Percentiles rank a stretch among this genome's conserved stretches.
These are phyloP conservation scores for Teleogryllus occipitalis DNA, from an alignment of 1,140 invertebrate genomes.

Conservation along the genomic window DNA sequence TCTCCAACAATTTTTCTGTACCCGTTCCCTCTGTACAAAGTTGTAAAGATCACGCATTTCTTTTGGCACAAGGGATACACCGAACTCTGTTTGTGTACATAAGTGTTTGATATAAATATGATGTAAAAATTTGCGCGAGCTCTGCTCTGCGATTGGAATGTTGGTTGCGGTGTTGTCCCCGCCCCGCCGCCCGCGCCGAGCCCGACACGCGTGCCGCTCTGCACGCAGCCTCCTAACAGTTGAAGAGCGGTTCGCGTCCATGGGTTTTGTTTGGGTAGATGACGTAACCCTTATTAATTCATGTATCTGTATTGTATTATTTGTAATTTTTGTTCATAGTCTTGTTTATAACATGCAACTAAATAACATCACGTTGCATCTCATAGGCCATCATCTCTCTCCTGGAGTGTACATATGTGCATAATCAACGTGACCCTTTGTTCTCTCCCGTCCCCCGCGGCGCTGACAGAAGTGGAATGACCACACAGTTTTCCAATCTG, in stretches of 20 bases:
- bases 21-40: too few relatives aligned
- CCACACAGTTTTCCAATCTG: conserved; percentile 55
- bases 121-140: too few relatives aligned
- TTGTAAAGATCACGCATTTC: too few relatives aligned
- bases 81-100: too few relatives aligned
- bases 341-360: not conserved
- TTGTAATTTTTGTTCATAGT: conserved; percentile 12
- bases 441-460: not conserved
- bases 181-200: too few relatives aligned
- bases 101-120: too few relatives aligned
- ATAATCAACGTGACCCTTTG: not conserved
- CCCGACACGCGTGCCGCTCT: not conserved
- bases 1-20: too few relatives aligned
- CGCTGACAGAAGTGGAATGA: conserved; percentile 43
- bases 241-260: not conserved
- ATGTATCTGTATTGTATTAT: conserved; percentile 14
- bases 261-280: not conserved
- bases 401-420: not conserved
- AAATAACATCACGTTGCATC: not conserved
- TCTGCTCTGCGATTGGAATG: too few relatives aligned
- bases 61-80: too few relatives aligned
- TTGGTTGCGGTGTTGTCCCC: too few relatives aligned
- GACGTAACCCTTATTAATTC: not conserved
- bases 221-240: not conserved
- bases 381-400: not conserved